Conservation (phyloP, 2,113 vertebrate species). For the Ranitomeya imitator region DNA sequence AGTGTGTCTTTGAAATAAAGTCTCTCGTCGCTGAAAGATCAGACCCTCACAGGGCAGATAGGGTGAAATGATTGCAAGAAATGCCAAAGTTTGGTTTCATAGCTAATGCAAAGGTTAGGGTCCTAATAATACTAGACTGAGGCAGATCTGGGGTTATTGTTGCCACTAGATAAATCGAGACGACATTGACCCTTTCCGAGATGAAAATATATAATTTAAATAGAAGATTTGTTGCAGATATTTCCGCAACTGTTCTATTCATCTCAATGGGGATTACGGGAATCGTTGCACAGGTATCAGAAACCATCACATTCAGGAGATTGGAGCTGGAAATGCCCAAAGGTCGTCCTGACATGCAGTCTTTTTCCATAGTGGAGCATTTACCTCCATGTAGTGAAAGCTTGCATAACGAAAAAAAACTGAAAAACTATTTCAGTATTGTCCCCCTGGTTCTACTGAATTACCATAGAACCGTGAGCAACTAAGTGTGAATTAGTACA, state of each 20-base stretch:
- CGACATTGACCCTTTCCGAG: background rate
- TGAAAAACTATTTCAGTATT: too few relatives aligned
- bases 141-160: background rate
- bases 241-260: too few relatives aligned
- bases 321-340: too few relatives aligned
- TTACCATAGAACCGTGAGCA: background rate
- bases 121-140: background rate
- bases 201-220: too few relatives aligned
- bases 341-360: background rate
- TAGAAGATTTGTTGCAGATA: background rate
- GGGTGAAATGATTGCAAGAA: constrained; percentile 21
- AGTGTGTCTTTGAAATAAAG: constrained; percentile 37
- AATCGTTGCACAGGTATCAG: too few relatives aligned
- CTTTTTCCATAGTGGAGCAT: background rate
- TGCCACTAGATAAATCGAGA: background rate
- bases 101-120: background rate
- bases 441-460: background rate
- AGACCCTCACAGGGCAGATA: constrained; percentile 27
- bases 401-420: too few relatives aligned
- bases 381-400: too few relatives aligned
- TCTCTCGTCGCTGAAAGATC: constrained; percentile 28
- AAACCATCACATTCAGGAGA: too few relatives aligned
- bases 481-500: background rate
- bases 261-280: too few relatives aligned
- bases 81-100: background rate